Conservation (phyloP, 1,140 invertebrate genomes). For the Apis cerana region DNA sequence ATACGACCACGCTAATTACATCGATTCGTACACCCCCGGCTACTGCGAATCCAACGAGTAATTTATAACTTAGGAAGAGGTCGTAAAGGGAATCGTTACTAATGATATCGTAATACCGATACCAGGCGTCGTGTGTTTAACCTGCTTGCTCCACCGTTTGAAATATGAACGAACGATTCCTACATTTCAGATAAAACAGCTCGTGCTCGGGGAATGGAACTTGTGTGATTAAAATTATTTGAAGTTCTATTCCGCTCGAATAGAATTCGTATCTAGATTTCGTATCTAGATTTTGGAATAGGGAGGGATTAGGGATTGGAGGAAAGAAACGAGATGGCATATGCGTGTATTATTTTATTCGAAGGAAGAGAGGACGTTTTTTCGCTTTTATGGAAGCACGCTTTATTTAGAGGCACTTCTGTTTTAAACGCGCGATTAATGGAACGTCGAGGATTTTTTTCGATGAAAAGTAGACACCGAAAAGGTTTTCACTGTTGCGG, state of each 20-base stretch:
- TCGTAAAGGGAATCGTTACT: constrained; percentile 62
- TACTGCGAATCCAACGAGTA: constrained; percentile 35
- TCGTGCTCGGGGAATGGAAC: background rate
- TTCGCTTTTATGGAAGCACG: background rate
- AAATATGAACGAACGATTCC: constrained; percentile 29
- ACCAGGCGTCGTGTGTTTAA: constrained; percentile 49
- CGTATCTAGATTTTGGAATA: background rate
- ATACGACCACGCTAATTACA: constrained; percentile 54
- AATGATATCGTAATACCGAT: constrained; percentile 60
- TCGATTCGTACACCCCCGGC: constrained; percentile 43
- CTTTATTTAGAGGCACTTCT: background rate
- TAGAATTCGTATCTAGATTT: background rate
- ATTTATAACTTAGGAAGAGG: constrained; percentile 63
- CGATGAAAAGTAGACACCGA: constrained; percentile 61
- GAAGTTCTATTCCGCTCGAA: background rate
- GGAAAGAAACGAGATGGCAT: background rate
- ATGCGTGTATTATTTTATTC: too few species aligned
- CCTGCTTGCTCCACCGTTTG: constrained; percentile 36
- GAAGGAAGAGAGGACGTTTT: too few species aligned
- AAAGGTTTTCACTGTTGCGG: constrained; percentile 70
- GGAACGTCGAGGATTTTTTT: constrained; percentile 2
- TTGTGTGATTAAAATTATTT: constrained; percentile 14
- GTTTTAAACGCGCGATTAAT: constrained; percentile 26
- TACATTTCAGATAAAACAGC: constrained; percentile 18
- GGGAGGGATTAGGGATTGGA: background rate